Evolutionary conservation across 2,113 vertebrate species (phyloP), one percentile per base, ranked within the genome.

Genomic region (Opisthocomus hoazin): DNA sequence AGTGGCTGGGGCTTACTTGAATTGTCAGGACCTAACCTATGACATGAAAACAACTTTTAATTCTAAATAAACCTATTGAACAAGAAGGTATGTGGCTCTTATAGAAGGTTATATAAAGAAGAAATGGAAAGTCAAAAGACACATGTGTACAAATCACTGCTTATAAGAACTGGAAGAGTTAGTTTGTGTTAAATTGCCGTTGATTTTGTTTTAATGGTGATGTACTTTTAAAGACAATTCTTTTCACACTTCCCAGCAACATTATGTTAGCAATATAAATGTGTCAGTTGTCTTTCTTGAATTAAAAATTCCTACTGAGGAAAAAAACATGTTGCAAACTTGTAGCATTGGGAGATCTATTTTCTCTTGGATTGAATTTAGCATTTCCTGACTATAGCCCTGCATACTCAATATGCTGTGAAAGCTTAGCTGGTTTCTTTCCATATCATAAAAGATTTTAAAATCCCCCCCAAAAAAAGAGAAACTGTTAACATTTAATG

Each of bases 401-500:
- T 83, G 58, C 45, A 70, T 48, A 45, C 10, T 73, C 61, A 57
- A 34, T 69, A 83, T 51, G n/a, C 29, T 85, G 27, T 69, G 71
- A 94, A 41, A 91, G 54, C 56, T 90, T 48, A 80, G 50, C 43
- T 90, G 64, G 19, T 92, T 94, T 88, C 60, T 66, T 86, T 88
- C 79, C 69, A 60, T 88, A 51, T 68, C 19, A 68, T 77, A 89
- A 89, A 92, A 89, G 64, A 5, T 48, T 96, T 88, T 50, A 60
- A 87, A 94, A 84, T 65, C 41, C 23, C 37, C 22, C n/a, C n/a
- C n/a, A n/a, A n/a, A 26, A 41, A 61, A 91, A 19, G 39, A 60
- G n/a, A 86, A 94, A 73, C 41, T 66, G 15, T 92, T 94, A 77
- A 66, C 54, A 70, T 94, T 94, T 89, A 86, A 78, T 81, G 43